Conservation (phyloP, 1,140 invertebrate species). For the Microplitis mediator region DNA sequence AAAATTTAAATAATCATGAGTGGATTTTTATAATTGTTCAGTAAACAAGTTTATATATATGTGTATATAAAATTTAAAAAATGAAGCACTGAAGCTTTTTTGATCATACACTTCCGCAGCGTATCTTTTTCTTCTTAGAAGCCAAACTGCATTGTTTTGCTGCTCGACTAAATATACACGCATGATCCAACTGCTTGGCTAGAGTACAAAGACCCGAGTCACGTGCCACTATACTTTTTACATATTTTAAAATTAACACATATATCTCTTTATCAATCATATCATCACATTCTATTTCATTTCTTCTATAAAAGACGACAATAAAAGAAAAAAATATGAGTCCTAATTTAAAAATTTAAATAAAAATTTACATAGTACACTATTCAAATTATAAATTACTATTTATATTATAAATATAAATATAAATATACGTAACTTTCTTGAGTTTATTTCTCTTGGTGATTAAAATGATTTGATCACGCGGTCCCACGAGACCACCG, state of each 20-base stretch:
- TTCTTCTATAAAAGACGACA: background rate
- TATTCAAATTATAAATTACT: too few relatives aligned
- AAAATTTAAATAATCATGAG: too few relatives aligned
- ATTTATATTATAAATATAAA: background rate
- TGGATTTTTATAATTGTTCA: background rate
- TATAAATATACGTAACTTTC: background rate
- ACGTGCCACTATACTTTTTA: constrained; percentile 51
- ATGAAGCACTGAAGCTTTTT: background rate
- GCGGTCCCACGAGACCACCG: background rate
- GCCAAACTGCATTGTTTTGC: constrained; percentile 53
- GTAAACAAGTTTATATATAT: too few relatives aligned
- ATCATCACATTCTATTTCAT: background rate
- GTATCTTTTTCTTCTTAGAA: constrained; percentile 42
- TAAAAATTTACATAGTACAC: background rate
- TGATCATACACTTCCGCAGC: constrained; percentile 19
- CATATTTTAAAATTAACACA: constrained; percentile 36
- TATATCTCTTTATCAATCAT: constrained; percentile 1
- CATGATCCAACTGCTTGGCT: constrained; percentile 49
- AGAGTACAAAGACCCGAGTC: constrained; percentile 45
- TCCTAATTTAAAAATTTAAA: background rate
- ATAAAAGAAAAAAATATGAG: background rate
- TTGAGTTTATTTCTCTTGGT: background rate
- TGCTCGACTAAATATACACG: constrained; percentile 55
- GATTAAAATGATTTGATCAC: background rate
- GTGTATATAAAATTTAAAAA: too few relatives aligned